phyloP scores from a whole-genome alignment of 2,113 vertebrate genomes.

The Malurus cyaneus region DNA sequence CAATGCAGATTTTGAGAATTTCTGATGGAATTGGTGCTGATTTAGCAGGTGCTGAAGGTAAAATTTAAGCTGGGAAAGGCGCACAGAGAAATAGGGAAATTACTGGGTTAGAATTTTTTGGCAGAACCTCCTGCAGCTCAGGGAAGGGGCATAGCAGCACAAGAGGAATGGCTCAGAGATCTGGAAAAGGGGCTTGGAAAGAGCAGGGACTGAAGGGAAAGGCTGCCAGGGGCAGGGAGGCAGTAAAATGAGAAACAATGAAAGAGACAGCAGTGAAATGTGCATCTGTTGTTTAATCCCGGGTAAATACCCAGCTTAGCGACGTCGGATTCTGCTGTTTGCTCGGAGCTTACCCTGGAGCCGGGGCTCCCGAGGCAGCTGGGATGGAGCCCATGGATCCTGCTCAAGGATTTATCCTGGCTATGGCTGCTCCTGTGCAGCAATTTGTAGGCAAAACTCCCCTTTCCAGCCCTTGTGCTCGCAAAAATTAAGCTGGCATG shows the following conservation, averaged over 20 bases:
- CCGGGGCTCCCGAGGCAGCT: neutral
- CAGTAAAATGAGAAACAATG: neutral
- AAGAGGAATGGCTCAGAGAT: neutral
- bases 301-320: slow-evolving; percentile 24
- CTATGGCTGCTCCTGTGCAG: neutral
- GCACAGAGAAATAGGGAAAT: neutral
- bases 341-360: neutral
- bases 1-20: neutral
- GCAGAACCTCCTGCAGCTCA: neutral
- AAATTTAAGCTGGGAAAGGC: neutral
- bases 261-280: neutral
- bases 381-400: neutral
- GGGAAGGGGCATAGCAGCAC: fast-evolving
- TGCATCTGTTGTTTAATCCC: neutral
- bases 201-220: neutral
- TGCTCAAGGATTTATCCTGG: neutral
- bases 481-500: neutral
- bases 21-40: neutral
- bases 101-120: neutral
- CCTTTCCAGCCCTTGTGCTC: neutral
- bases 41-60: neutral
- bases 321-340: neutral
- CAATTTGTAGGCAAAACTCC: neutral
- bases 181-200: neutral
- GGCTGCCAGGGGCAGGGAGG: neutral